phyloP scores from a whole-genome alignment of 30 jellyfish, hydroid and myxozoan genomes.

The Aurelia aurita region DNA sequence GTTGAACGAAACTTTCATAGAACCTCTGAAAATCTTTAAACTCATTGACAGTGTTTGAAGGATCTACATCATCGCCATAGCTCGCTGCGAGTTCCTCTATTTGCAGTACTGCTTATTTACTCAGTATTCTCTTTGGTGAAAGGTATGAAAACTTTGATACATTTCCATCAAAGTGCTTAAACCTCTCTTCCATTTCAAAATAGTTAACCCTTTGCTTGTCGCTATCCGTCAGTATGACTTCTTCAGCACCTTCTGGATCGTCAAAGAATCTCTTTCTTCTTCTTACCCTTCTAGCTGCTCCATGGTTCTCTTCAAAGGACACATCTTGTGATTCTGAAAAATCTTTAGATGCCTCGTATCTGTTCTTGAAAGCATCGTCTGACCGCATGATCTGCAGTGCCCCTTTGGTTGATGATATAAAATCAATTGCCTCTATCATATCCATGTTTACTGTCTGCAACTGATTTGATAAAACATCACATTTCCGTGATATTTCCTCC shows the following conservation, averaged over 20 bases:
- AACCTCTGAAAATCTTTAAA: conserved; percentile 11
- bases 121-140: neutral
- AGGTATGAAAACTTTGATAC: conserved; percentile 1
- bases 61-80: neutral
- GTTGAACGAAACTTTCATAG: too few relatives aligned
- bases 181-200: conserved; percentile 10
- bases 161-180: conserved; percentile 14
- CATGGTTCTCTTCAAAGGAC: conserved; percentile 13
- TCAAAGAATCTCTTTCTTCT: conserved; percentile 20
- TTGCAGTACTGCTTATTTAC: conserved; percentile 20
- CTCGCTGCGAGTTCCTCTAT: conserved; percentile 1
- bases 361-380: conserved; percentile 4
- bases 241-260: conserved; percentile 1
- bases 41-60: conserved; percentile 12
- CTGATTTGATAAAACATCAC: conserved; percentile 1
- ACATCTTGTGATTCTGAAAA: neutral
- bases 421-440: conserved; percentile 10
- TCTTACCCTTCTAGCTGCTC: conserved; percentile 11
- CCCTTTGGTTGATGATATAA: conserved; percentile 1
- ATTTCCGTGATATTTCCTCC: conserved; percentile 19
- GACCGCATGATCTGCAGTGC: conserved; percentile 1
- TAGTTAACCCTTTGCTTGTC: neutral
- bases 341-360: neutral
- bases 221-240: neutral
- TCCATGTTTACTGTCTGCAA: conserved; percentile 6